phyloP scores from a whole-genome alignment of 2,888 invertebrate genomes.

The Dynastes maya region DNA sequence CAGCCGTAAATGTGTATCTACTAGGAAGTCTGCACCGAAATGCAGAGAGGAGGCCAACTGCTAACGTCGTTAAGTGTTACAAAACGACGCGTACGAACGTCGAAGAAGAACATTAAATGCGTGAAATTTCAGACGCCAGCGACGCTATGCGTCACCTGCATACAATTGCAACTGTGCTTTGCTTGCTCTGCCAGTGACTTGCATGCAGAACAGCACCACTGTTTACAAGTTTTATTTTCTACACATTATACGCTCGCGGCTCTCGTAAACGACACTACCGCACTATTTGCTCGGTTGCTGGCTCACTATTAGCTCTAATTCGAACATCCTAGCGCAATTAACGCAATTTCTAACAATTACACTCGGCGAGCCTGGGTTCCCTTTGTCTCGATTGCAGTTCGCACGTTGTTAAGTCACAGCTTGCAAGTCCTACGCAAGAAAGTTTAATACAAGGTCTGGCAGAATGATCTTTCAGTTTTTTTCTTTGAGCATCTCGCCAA shows the following conservation, averaged over 20 bases:
- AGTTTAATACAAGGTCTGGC: not conserved
- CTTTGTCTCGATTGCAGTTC: slow-evolving; percentile 15
- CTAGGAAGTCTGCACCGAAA: not conserved
- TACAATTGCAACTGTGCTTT: slow-evolving; percentile 12
- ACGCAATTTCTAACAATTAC: slow-evolving; percentile 35
- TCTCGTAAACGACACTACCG: slow-evolving; percentile 9
- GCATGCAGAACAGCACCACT: slow-evolving; percentile 10
- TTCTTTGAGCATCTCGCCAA: no score
- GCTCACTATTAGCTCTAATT: slow-evolving; percentile 24
- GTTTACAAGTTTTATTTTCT: not conserved
- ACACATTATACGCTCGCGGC: slow-evolving; percentile 6
- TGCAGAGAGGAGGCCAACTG: not conserved
- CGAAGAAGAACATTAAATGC: slow-evolving; percentile 26
- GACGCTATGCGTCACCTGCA: slow-evolving; percentile 28
- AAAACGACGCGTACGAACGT: slow-evolving; percentile 12
- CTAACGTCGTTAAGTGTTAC: slow-evolving; percentile 20
- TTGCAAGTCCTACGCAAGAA: not conserved
- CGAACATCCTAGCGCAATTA: slow-evolving; percentile 37
- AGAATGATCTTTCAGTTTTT: no score
- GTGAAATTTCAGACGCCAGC: slow-evolving; percentile 26
- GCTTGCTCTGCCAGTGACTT: not conserved
- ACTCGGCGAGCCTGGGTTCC: not conserved
- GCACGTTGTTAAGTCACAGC: not conserved
- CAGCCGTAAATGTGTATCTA: not conserved
- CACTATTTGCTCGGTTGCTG: not conserved